These are phyloP conservation scores for Pachyramphus minor DNA, from an alignment of 2,113 vertebrate species.

Conservation along the genomic window DNA sequence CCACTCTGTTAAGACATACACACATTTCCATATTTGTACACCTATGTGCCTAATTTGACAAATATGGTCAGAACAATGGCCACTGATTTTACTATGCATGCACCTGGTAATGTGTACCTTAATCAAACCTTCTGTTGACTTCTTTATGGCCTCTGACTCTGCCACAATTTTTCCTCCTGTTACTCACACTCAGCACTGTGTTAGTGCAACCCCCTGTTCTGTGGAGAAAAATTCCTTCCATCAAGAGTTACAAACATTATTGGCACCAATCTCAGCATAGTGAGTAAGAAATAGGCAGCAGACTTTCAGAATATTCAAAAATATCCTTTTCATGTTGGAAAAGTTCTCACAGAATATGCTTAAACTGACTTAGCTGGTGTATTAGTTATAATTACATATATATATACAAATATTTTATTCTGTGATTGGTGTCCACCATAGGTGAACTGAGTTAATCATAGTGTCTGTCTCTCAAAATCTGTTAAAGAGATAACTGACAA, in stretches of 20 bases:
- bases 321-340: background rate
- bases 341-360: background rate
- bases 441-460: background rate
- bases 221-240: background rate
- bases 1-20: background rate
- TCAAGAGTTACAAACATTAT: background rate
- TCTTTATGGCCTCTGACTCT: background rate
- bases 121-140: background rate
- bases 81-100: background rate
- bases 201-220: background rate
- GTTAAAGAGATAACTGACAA: background rate
- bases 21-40: background rate
- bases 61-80: background rate
- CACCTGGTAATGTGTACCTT: background rate
- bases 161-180: background rate
- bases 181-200: accelerated
- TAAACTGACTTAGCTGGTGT: background rate
- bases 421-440: background rate
- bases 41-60: background rate
- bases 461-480: background rate
- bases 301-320: background rate
- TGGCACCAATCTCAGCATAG: background rate
- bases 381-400: background rate
- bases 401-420: background rate
- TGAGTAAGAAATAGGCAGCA: background rate